Base-by-base conservation (phyloP, 2,888 invertebrate genomes). In the Argyresthia albistria region DNA sequence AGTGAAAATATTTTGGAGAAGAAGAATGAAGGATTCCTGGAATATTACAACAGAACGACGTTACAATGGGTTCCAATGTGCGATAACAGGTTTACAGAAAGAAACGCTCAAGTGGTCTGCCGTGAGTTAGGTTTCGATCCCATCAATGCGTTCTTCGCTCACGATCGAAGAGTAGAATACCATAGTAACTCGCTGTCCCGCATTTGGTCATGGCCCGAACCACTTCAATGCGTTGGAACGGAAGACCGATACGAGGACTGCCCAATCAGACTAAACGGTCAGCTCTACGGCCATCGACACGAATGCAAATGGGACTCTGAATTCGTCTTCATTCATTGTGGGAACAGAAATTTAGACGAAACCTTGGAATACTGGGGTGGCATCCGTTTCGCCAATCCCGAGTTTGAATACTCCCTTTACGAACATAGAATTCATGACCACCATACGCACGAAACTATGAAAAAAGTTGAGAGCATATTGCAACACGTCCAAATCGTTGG, bases 31-130 rank as follows among this genome's bases (percentile, higher is more conserved):
- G 98, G 98, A 6, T 99, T 98, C 67, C 76, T 99, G 55, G 97
- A 99, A 81, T 95, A 97, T 69, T 99, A 95, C 72, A 99, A 99
- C 68, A 91, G 90, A 60, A 99, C 99, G 1, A 97, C 98, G 0
- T 88, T 96, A 14, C 98, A 98, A 69, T 98, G 98, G 97, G 95
- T 98, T 39, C 97, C 99, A 0, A 93, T 98, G 81, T 99, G 99
- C 77, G 99, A 99, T 76, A 91, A 91, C 46, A 90, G 97, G 55
- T 99, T 99, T 73, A 98, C 98, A 0, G 97, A 98, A 73, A 90
- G 98, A 64, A 99, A 98, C 71, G 98, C 97, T 4, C 95, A 97
- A 88, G 98, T 99, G 0, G 97, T 98, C 0, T 99, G 99, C 69
- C 90, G 96, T 16, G 96, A 98, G 73, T 80, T 99, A 46, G 97